A percentile compares a stretch with the other conserved stretches of the same genome.
Evolutionary conservation across 2,888 invertebrate species (phyloP).

Genomic region (Rhingia campestris): DNA sequence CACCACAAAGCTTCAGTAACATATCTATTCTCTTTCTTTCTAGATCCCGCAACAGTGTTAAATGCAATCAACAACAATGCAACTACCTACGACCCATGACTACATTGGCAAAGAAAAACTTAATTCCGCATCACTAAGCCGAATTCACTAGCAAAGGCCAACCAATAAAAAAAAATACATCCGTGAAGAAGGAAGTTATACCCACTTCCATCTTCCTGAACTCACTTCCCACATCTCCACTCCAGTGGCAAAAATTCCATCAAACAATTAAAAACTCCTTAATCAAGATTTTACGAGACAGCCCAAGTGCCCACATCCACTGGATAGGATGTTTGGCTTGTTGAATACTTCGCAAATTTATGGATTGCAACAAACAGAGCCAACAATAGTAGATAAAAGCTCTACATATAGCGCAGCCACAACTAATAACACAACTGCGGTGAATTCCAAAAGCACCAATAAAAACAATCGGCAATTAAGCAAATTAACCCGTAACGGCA

Average conservation of each 20-base stretch:
- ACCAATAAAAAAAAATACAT: neutral
- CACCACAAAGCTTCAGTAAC: neutral
- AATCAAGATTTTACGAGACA: slow-evolving; percentile 34
- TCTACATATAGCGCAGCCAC: slow-evolving; percentile 50
- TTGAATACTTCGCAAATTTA: slow-evolving; percentile 80
- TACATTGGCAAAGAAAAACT: slow-evolving; percentile 3
- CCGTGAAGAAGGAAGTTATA: slow-evolving; percentile 36
- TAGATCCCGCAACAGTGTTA: slow-evolving; percentile 14
- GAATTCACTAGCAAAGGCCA: neutral
- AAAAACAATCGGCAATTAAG: slow-evolving; percentile 55
- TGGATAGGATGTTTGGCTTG: slow-evolving; percentile 80
- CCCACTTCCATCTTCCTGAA: slow-evolving; percentile 36
- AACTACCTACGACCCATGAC: slow-evolving; percentile 19
- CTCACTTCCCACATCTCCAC: neutral
- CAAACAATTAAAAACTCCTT: neutral
- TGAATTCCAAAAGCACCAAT: slow-evolving; percentile 52
- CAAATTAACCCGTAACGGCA: slow-evolving; percentile 53
- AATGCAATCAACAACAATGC: slow-evolving; percentile 45
- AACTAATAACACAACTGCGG: slow-evolving; percentile 73
- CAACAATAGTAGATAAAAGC: slow-evolving; percentile 35
- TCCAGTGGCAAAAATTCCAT: slow-evolving; percentile 4
- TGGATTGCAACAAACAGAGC: slow-evolving; percentile 78
- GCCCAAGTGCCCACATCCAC: slow-evolving; percentile 27
- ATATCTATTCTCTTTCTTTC: slow-evolving; percentile 20
- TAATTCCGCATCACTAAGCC: slow-evolving; percentile 23